Evolutionary conservation across 1,140 invertebrate genomes (phyloP).

Genomic region (Drosophila kanapiae): DNA sequence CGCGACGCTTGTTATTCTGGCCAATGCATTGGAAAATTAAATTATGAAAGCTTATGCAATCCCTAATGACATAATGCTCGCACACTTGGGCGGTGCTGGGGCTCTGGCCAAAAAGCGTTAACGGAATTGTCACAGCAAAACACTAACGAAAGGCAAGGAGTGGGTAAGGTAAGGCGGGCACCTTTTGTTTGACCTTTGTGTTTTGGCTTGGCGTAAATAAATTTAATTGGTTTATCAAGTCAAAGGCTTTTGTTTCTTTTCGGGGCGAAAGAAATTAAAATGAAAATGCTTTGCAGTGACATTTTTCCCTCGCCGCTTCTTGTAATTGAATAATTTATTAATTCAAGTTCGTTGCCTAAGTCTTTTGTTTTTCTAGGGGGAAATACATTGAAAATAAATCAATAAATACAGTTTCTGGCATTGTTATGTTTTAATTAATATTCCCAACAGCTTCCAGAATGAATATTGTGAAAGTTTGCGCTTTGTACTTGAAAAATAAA

Average conservation of each 20-base stretch:
- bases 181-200: slow-evolving; percentile 66
- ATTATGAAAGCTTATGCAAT: slow-evolving; percentile 77
- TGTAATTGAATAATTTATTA: slow-evolving; percentile 34
- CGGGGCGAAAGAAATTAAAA: slow-evolving; percentile 7
- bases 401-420: neutral
- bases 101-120: slow-evolving; percentile 18
- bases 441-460: neutral
- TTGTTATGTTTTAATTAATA: slow-evolving; percentile 4
- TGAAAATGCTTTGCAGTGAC: neutral
- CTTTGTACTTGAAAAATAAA: slow-evolving; percentile 4
- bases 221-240: slow-evolving; percentile 44
- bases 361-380: slow-evolving; percentile 56
- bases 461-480: slow-evolving; percentile 18
- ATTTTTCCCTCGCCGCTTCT: neutral
- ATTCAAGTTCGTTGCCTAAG: slow-evolving; percentile 73
- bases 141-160: neutral
- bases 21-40: slow-evolving; percentile 82
- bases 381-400: slow-evolving; percentile 7
- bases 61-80: slow-evolving; percentile 71
- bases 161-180: neutral
- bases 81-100: slow-evolving; percentile 22
- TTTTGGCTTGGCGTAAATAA: slow-evolving; percentile 55
- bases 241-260: slow-evolving; percentile 22
- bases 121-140: slow-evolving; percentile 21
- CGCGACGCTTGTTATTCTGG: slow-evolving; percentile 73